phyloP scores from a whole-genome alignment of 2,888 invertebrate species.

The Drosophila birchii region DNA sequence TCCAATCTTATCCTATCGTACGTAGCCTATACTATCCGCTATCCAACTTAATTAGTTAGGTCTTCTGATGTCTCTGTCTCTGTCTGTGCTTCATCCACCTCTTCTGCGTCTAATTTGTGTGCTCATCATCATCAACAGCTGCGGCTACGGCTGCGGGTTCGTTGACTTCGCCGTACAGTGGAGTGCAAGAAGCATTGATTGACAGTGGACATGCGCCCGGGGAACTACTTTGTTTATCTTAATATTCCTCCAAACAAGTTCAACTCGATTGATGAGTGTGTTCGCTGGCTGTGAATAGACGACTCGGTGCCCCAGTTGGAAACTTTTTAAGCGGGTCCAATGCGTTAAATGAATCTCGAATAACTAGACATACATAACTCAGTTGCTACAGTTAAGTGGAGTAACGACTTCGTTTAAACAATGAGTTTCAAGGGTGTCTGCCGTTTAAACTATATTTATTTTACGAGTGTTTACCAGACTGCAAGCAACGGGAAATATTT shows the following conservation, averaged over 20 bases:
- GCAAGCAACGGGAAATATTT: not conserved
- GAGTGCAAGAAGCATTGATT: conserved; percentile 75
- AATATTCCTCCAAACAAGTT: conserved; percentile 48
- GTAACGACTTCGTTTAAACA: not conserved
- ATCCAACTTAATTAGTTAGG: conserved; percentile 68
- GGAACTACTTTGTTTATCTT: conserved; percentile 48
- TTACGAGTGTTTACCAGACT: conserved; percentile 1
- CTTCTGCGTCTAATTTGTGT: conserved; percentile 72
- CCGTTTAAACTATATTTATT: not conserved
- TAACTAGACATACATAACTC: conserved; percentile 17
- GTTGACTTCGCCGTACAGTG: conserved; percentile 27
- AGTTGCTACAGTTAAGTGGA: conserved; percentile 10
- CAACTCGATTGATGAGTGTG: conserved; percentile 19
- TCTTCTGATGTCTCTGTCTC: conserved; percentile 39
- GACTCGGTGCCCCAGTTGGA: conserved; percentile 26
- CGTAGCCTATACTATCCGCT: conserved; percentile 22
- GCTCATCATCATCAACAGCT: conserved; percentile 59
- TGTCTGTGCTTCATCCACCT: conserved; percentile 17
- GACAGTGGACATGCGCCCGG: conserved; percentile 69
- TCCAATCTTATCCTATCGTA: conserved; percentile 34
- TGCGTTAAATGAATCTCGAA: conserved; percentile 13
- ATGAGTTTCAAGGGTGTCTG: conserved; percentile 7
- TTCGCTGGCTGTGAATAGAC: conserved; percentile 15
- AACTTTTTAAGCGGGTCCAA: conserved; percentile 29
- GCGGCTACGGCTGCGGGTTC: conserved; percentile 34